Base-by-base conservation (phyloP, 1,140 invertebrate genomes). In the Nilaparvata lugens region DNA sequence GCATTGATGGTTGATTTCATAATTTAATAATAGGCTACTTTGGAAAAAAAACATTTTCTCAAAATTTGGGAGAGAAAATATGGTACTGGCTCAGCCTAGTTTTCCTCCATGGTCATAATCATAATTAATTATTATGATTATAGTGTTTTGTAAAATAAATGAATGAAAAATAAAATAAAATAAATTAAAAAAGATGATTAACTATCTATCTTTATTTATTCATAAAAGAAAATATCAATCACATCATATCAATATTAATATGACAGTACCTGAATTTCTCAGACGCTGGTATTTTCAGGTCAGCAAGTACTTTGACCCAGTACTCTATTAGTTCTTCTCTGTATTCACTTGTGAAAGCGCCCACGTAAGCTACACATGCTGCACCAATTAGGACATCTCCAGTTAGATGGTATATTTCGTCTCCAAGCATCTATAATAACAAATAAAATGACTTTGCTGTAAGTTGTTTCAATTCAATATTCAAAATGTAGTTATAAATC, bases 371-470 rank as follows among this genome's bases (percentile, higher is more conserved):
- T 11, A 95, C 83, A 59, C 84, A 89, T 19, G 87, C 91, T 6
- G 91, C 85, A 0, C 89, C 88, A 11, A 95, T 79, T 52, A 95
- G 77, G 5, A 89, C 86, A 73, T 95, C 90, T 0, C 92, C 89
- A 0, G 82, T 82, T 2, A 88, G 73, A 73, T 88, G 88, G 48
- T 79, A 68, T 52, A 88, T 42, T 53, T 64, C 61, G 23, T 45
- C 56, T 18, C 35, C 52, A 14, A 65, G 43, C 19, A 18, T 40
- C 66, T 67, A 38, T 19, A 63, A 53, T 42, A 62, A 1, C 31
- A 43, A 7, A 4, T 25, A 57, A 9, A 35, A 3, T 28, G 3
- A 28, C 9, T 28, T 28, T 4, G 28, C 28, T 28, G 9, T 28
- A 28, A 28, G 3, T 28, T 28, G 28, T 28, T 28, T 3, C 4